Percentiles rank a stretch among this genome's conserved stretches.
Evolutionary conservation across 1,140 invertebrate genomes (phyloP).

Genomic region (Drosophila nikananu): DNA sequence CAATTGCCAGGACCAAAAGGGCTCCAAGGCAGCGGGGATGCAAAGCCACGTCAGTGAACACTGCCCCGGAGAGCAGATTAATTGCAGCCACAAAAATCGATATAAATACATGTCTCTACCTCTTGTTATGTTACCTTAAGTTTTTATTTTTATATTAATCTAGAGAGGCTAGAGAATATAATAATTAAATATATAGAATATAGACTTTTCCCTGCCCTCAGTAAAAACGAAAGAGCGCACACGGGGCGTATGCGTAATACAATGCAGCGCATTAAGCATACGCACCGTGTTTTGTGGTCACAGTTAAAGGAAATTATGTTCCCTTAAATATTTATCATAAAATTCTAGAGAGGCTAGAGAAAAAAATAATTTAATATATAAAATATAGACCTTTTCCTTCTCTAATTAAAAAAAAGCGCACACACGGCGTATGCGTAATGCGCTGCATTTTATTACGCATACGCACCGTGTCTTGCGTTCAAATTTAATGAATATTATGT

Average conservation of each 20-base stretch:
- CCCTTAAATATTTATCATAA: no score
- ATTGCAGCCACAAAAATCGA: constrained; percentile 13
- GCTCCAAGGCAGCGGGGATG: constrained; percentile 2
- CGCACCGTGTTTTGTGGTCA: constrained; percentile 26
- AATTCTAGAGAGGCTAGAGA: no score
- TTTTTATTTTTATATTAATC: neutral
- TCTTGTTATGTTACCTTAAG: neutral
- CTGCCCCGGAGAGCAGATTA: constrained; percentile 17
- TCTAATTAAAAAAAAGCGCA: no score
- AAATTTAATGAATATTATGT: no score
- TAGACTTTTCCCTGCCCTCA: neutral
- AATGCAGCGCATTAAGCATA: constrained; percentile 11
- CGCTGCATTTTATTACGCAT: no score
- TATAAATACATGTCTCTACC: neutral
- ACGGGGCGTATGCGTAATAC: neutral
- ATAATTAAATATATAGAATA: neutral
- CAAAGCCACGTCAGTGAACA: constrained; percentile 15
- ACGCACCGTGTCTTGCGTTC: no score
- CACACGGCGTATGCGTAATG: no score
- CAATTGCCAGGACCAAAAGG: constrained; percentile 44
- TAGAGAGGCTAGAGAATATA: neutral
- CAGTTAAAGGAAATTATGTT: constrained; percentile 65
- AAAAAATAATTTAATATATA: no score
- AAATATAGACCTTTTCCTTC: no score
- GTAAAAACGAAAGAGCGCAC: neutral